Conservation (phyloP, 2,113 vertebrate genomes). For the Elaphurus davidianus region DNA sequence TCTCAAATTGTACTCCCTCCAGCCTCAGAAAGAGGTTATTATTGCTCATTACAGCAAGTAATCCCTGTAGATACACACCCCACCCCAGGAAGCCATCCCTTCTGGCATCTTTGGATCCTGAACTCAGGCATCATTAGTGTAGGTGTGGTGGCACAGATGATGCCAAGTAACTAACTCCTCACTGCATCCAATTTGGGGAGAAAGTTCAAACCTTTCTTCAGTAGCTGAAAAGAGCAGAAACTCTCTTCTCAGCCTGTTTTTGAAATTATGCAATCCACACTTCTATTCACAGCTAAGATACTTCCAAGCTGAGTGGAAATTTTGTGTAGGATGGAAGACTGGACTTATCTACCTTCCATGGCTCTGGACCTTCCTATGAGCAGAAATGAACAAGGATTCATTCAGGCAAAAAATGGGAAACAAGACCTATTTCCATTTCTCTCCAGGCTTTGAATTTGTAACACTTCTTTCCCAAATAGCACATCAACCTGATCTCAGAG, state of each 20-base stretch:
- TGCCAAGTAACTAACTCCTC: neutral
- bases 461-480: neutral
- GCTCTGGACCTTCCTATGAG: neutral
- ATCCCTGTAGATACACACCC: neutral
- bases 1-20: neutral
- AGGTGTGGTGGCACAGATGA: neutral
- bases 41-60: neutral
- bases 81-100: neutral
- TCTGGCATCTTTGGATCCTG: neutral
- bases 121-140: neutral
- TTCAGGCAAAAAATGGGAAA: neutral
- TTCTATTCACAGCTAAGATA: neutral
- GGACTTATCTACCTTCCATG: neutral
- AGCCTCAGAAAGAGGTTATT: neutral
- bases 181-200: neutral
- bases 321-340: neutral
- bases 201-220: neutral
- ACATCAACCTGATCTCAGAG: neutral
- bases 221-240: neutral
- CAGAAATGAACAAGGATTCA: neutral
- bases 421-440: neutral
- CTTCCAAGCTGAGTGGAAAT: neutral
- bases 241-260: constrained; percentile 3
- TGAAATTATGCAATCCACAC: neutral
- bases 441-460: neutral